Conservation (phyloP, 1,140 invertebrate species). For the Achroia grisella region DNA sequence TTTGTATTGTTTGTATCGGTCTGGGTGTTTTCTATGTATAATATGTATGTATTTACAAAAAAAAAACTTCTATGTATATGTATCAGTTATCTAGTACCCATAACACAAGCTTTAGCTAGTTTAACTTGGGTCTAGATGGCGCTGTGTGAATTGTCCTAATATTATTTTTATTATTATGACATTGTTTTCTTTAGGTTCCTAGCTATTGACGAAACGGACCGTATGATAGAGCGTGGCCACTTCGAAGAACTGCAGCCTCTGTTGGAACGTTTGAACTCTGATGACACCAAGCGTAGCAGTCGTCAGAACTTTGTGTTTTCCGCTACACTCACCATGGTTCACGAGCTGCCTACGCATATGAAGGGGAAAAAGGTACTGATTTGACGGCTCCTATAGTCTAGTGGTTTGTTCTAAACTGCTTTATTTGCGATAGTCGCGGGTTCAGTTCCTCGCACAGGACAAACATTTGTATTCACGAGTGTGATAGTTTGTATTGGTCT, state of each 20-base stretch:
- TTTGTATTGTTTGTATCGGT: no score
- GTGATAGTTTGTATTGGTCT: no score
- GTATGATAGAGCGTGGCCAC: conserved; percentile 98
- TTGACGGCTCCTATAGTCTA: neutral
- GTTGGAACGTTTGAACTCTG: conserved; percentile 85
- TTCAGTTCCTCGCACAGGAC: no score
- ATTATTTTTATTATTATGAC: conserved; percentile 17
- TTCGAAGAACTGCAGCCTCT: conserved; percentile 94
- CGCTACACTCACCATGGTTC: conserved; percentile 94
- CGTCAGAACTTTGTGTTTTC: conserved; percentile 98
- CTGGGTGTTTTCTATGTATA: no score
- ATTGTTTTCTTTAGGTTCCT: conserved; percentile 77
- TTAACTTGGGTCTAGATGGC: no score
- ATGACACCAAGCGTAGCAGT: conserved; percentile 74
- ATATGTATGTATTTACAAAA: no score
- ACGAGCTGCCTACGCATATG: conserved; percentile 86
- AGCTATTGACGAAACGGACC: conserved; percentile 98
- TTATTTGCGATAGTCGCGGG: no score
- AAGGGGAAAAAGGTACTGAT: conserved; percentile 76
- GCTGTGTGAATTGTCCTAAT: no score
- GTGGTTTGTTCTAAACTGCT: neutral
- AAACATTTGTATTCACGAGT: no score
- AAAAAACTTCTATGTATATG: no score
- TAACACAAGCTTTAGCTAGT: no score
- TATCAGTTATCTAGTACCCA: no score